Evolutionary conservation across 1,140 invertebrate genomes (phyloP), one percentile per base, ranked within the genome.

Genomic region (Cydia splendana): DNA sequence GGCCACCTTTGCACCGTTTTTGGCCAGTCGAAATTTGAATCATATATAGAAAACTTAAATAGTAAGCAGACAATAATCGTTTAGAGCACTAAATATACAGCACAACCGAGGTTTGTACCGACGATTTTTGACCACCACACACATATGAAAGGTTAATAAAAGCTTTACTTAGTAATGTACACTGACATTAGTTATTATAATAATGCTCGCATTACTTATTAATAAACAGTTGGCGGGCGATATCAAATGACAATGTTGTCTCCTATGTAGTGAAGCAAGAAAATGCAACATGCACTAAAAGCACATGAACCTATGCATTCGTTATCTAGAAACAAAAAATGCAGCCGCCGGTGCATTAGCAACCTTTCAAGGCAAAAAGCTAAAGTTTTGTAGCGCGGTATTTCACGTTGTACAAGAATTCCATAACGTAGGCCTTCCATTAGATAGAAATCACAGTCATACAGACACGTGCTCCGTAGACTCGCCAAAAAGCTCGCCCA

Each of bases 401-500:
- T 75, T 38, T 62, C 57, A 53, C 53, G 53, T 15, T 28, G 67
- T 18, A 71, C 67, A 34, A 71, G 67, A 71, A 71, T 71, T 71
- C 34, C 67, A 71, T 71, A 71, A 48, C 53, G 75, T 53, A 53
- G 75, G 57, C 57, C 51, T 65, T 62, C 74, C 74, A 75, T 75
- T 74, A 74, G 73, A 51, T 53, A 74, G 73, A 74, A 74, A 74
- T 74, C 73, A 74, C 73, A 51, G 73, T 74, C 28, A 65, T 42
- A 45, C 73, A 82, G 34, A 48, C 82, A 81, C 81, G 75, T 80
- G 82, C 82, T 81, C 82, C 80, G 81, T 80, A 88, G 87, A 83
- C 84, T 73, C 80, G 81, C 84, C 84, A 84, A 85, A 88, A 88
- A 85, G 85, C 76, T 82, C 84, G 75, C 75, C 67, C 74, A 75